Evolutionary conservation across 64 coral and sea anemone genomes (phyloP), one percentile per base, ranked within the genome.

Genomic region (Hydrozoanthus tunicans): DNA sequence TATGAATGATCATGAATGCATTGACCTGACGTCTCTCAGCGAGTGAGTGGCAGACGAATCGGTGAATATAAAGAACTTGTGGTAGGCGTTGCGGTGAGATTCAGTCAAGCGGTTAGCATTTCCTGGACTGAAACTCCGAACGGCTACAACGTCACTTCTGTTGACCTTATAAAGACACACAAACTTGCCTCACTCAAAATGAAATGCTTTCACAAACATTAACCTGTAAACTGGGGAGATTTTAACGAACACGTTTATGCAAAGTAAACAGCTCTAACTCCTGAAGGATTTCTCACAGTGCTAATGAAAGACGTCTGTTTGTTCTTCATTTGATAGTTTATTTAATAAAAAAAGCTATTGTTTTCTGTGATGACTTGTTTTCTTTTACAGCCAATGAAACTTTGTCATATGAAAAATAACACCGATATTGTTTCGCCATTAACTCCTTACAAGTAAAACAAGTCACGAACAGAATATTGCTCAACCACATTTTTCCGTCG

Each of bases 111-210:
- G 68, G 26, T 71, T 67, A 72, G 53, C 32, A 2, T 43, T 86
- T 86, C 66, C 83, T 86, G 20, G 55, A 71, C 84, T 88, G 56
- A 59, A 86, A 73, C 65, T 86, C 9, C 4, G 23, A 58, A 51
- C 58, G 23, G 70, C 59, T 70, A 59, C 68, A 82, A 26, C 25
- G 32, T 43, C 32, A 43, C 32, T 43, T 15, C 10, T 54, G 58
- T 73, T 88, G 25, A 59, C 84, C 70, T 60, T 88, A 88, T 88
- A 13, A 88, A 88, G 84, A 74, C 68, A 88, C 84, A 72, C 24
- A 72, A 88, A 62, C 32, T 88, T 17, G 51, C 51, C 54, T 15
- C 20, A 54, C 66, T 51, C 26, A 74, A 74, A 74, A 20, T 24
- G 13, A 24, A 88, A 74, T 10, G 12, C 11, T 51, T 73, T 59